A percentile compares a stretch with the other conserved stretches of the same genome.
Conservation (phyloP, 2,888 invertebrate genomes). For the Dugesia japonica region DNA sequence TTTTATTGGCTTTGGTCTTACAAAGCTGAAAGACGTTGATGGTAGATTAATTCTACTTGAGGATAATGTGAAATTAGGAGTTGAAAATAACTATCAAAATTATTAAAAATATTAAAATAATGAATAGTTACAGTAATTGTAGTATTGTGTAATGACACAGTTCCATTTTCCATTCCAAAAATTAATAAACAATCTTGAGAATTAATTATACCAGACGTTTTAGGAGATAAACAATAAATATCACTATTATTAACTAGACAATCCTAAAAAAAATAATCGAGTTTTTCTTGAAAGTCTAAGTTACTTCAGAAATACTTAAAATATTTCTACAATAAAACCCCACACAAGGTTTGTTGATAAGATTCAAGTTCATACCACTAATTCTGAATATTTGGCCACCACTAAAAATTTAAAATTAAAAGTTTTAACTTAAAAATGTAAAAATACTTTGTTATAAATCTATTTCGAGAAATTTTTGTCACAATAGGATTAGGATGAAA, state of each 20-base stretch:
- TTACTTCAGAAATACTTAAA: not conserved
- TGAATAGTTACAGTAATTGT: not conserved
- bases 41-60: not conserved
- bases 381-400: not conserved
- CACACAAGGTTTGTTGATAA: not conserved
- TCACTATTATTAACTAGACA: not conserved
- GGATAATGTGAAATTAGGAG: not conserved
- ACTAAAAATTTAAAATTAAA: not conserved
- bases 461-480: not conserved
- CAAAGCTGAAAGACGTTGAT: not conserved
- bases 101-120: not conserved
- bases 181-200: not conserved
- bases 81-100: not conserved
- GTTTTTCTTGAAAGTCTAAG: too few species aligned
- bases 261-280: not conserved
- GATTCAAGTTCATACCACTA: not conserved
- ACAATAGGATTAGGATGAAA: not conserved
- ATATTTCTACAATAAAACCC: not conserved
- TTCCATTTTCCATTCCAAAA: not conserved
- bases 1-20: not conserved
- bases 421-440: not conserved
- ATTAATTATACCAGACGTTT: not conserved
- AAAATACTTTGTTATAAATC: not conserved
- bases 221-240: not conserved
- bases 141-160: not conserved